These are phyloP conservation scores for Galeruca laticollis DNA, from an alignment of 2,888 invertebrate genomes.

Conservation along the genomic window DNA sequence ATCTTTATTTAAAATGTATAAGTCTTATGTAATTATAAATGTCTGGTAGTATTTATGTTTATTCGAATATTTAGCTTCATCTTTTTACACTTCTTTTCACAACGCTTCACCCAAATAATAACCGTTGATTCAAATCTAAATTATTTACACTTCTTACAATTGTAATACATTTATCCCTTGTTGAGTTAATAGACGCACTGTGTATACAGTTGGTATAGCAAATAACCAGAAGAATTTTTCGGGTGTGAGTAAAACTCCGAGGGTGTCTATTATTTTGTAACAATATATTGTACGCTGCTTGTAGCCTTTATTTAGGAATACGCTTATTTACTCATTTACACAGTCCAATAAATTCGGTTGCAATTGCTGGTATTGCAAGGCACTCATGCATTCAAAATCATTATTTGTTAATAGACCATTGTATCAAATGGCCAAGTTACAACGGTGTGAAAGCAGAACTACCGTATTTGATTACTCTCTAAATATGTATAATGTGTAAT, in stretches of 20 bases:
- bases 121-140: constrained; percentile 9
- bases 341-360: constrained; percentile 66
- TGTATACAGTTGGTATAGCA: constrained; percentile 42
- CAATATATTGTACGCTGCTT: constrained; percentile 59
- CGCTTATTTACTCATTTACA: constrained; percentile 67
- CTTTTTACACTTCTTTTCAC: background rate
- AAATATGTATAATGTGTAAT: background rate
- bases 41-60: background rate
- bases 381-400: constrained; percentile 58
- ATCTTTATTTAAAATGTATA: too few relatives aligned
- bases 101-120: background rate
- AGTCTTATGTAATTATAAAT: background rate
- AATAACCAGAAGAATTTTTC: constrained; percentile 56
- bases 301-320: constrained; percentile 63
- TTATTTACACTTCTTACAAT: constrained; percentile 11
- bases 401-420: constrained; percentile 48
- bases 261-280: constrained; percentile 60
- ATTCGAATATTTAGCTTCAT: background rate
- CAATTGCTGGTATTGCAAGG: constrained; percentile 61
- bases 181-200: constrained; percentile 11
- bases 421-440: constrained; percentile 13
- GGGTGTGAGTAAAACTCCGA: constrained; percentile 63
- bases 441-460: constrained; percentile 9
- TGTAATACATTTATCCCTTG: constrained; percentile 11
- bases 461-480: background rate